Evolutionary conservation across 2,797 vertebrate genomes (phyloP).

Genomic region (Poeciliopsis infans): DNA sequence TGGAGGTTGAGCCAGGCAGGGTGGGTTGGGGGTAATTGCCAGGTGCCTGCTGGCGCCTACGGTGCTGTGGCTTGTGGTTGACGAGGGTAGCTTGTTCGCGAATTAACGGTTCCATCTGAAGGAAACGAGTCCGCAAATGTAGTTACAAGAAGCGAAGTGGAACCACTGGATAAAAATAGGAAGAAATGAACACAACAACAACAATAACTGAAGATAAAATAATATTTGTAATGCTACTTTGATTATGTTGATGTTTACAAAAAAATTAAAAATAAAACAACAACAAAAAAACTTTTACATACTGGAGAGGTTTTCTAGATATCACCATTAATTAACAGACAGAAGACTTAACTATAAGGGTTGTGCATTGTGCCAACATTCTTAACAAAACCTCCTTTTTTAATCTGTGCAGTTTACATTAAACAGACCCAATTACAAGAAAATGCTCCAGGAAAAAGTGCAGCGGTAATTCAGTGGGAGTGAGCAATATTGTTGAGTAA

Average conservation of each 20-base stretch:
- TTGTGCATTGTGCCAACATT: not conserved
- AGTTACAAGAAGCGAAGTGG: conserved; percentile 14
- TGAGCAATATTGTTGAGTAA: conserved; percentile 72
- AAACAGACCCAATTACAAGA: conserved; percentile 84
- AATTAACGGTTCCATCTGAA: conserved; percentile 23
- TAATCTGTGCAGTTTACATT: conserved; percentile 76
- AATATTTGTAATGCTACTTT: not conserved
- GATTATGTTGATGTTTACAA: not conserved
- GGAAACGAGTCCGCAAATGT: conserved; percentile 18
- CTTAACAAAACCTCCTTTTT: conserved; percentile 11
- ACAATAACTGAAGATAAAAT: fast-evolving
- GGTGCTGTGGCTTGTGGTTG: conserved; percentile 51
- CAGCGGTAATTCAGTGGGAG: conserved; percentile 49
- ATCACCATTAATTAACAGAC: not conserved
- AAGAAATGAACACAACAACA: conserved; percentile 3
- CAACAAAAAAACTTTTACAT: not conserved
- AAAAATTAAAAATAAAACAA: not conserved
- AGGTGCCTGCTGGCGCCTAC: conserved; percentile 17
- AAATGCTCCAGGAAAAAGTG: conserved; percentile 68
- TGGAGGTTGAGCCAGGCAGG: not conserved
- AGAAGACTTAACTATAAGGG: not conserved
- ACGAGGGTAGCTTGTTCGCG: conserved; percentile 14
- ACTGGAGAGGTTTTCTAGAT: conserved; percentile 3
- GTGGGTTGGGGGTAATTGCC: not conserved
- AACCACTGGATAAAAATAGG: not conserved